Evolutionary conservation across 1,140 invertebrate species (phyloP), one percentile per base, ranked within the genome.

Genomic region (Sarcophaga peregrina): DNA sequence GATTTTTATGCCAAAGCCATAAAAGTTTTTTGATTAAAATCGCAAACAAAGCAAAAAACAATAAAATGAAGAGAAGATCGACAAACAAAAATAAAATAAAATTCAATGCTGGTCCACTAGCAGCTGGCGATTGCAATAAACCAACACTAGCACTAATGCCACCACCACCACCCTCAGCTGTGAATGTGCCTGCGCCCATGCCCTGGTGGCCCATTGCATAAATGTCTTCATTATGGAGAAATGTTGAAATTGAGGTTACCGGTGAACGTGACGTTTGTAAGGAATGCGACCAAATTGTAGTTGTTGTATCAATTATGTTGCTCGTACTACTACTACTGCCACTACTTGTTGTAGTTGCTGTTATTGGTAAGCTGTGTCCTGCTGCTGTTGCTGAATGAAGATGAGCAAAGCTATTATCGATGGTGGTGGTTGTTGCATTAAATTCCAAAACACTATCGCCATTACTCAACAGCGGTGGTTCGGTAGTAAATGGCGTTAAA

Each of bases 1-100:
- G 88, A 90, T 90, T 89, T 85, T 90, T 90, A 85, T 88, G 88
- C 86, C 86, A 88, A 80, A 89, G 75, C 88, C 88, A 90, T 87
- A 89, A 89, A 88, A 90, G 88, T 86, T 90, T 90, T 84, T 90
- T 88, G 83, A 91, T 91, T 84, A 93, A 91, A 87, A 92, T 91
- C 83, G 89, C 87, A 83, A 91, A 86, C 78, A 90, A 86, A 46
- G 87, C 87, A 83, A 83, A 84, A 85, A 90, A 90, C 54, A 90
- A 89, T 68, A 90, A 84, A 84, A 90, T 85, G 84, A 90, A 89
- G 58, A 90, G 86, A 84, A 88, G 84, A 87, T 90, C 88, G 82
- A 90, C 86, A 84, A 87, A 86, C 83, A 87, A 83, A 86, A 90
- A 90, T 45, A 90, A 85, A 80, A 90, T 84, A 84, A 90, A 90